These are phyloP conservation scores for Flexamia atlantica DNA, from an alignment of 2,888 invertebrate genomes.

Conservation along the genomic window DNA sequence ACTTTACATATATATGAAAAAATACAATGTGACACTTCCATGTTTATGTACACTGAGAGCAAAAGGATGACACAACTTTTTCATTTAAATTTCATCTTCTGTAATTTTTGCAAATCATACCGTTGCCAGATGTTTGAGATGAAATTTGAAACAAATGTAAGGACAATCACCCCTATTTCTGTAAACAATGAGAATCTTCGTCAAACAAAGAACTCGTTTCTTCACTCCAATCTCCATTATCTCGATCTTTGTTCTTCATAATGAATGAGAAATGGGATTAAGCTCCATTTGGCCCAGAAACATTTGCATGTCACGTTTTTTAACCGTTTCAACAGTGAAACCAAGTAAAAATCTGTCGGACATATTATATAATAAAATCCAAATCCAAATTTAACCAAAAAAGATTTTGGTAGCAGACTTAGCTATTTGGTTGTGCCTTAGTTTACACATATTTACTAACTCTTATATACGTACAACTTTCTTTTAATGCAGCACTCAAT, in stretches of 20 bases:
- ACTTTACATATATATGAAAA: too few relatives aligned
- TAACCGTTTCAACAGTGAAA: not conserved
- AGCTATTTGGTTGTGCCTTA: too few relatives aligned
- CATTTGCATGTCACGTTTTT: constrained; percentile 20
- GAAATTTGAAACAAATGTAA: not conserved
- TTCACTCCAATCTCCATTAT: constrained; percentile 37
- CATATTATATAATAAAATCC: too few relatives aligned
- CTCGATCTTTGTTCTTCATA: constrained; percentile 35
- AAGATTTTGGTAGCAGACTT: too few relatives aligned
- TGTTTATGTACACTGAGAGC: not conserved
- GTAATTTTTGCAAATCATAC: not conserved
- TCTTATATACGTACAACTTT: too few relatives aligned
- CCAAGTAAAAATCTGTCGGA: too few relatives aligned
- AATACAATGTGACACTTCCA: too few relatives aligned
- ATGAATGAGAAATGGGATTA: constrained; percentile 52
- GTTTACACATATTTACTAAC: too few relatives aligned
- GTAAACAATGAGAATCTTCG: constrained; percentile 28
- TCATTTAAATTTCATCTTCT: too few relatives aligned
- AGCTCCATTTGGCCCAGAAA: constrained; percentile 40
- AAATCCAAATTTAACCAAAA: too few relatives aligned
- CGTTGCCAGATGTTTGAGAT: not conserved
- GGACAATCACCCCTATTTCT: not conserved
- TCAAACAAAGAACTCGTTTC: constrained; percentile 36
- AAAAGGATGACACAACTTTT: not conserved
- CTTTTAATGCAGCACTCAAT: too few relatives aligned